Evolutionary conservation across 2,113 vertebrate genomes (phyloP).

Genomic region (Hepsetus odoe): DNA sequence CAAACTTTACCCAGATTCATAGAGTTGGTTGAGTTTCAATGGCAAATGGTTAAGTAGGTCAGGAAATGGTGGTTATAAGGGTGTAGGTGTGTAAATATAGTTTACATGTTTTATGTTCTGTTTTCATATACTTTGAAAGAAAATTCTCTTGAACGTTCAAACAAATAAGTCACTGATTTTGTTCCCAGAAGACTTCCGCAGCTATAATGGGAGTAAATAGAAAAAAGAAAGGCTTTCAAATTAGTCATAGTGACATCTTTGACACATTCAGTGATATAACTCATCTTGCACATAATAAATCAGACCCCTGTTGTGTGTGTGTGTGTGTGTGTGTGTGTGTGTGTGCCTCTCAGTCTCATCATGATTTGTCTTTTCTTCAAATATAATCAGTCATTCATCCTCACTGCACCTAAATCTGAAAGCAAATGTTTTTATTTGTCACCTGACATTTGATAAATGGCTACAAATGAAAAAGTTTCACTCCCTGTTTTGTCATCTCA

Average conservation of each 20-base stretch:
- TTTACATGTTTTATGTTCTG: background rate
- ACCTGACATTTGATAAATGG: no score
- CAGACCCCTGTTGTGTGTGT: background rate
- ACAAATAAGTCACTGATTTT: background rate
- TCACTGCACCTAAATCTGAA: background rate
- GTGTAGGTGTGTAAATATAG: background rate
- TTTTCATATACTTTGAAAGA: background rate
- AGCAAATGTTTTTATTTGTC: background rate
- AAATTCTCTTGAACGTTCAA: background rate
- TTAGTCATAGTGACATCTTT: slow-evolving; percentile 46
- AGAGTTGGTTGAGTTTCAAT: background rate
- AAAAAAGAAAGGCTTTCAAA: slow-evolving; percentile 25
- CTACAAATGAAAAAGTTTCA: no score
- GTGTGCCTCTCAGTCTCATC: background rate
- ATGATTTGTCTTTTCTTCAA: background rate
- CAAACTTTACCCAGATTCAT: background rate
- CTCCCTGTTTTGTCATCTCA: no score
- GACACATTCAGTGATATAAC: slow-evolving; percentile 32
- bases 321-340: slow-evolving; percentile 16
- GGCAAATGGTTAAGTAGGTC: background rate
- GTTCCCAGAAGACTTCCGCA: background rate
- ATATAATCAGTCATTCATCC: background rate
- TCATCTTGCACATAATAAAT: slow-evolving; percentile 31
- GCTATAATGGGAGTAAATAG: slow-evolving; percentile 10
- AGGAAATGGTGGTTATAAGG: background rate